A percentile compares a stretch with the other conserved stretches of the same genome.
These are phyloP conservation scores for Pseudomyrmex cubaensis DNA, from an alignment of 1,140 invertebrate species.

Conservation along the genomic window DNA sequence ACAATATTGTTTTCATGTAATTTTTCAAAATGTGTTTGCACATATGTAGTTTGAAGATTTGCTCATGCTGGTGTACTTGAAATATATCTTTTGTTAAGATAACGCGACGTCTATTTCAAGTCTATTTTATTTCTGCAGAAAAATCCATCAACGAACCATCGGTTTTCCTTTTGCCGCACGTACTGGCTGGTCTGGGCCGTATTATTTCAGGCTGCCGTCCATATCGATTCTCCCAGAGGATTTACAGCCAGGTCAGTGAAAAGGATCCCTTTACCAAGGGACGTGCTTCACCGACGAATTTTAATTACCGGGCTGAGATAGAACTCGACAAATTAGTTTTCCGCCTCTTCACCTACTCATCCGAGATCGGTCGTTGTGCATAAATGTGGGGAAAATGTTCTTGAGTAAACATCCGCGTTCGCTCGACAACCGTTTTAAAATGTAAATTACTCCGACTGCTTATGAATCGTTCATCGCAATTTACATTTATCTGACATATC, in stretches of 20 bases:
- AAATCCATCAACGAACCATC: conserved; percentile 89
- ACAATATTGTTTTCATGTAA: neutral
- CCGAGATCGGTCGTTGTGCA: conserved; percentile 18
- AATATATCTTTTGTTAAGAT: neutral
- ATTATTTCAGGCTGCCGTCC: conserved; percentile 98
- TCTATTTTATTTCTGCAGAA: conserved; percentile 72
- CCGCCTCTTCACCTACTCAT: conserved; percentile 21
- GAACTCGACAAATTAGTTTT: conserved; percentile 50
- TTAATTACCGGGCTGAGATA: conserved; percentile 47
- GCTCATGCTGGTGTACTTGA: too few relatives aligned
- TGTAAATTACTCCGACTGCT: conserved; percentile 35
- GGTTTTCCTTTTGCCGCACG: conserved; percentile 98
- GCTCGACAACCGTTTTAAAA: conserved; percentile 32
- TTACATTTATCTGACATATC: neutral
- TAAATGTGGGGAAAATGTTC: conserved; percentile 26
- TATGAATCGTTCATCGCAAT: neutral
- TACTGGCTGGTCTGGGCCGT: conserved; percentile 99
- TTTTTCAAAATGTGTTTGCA: neutral
- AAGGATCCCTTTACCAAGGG: conserved; percentile 49
- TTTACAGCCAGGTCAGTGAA: conserved; percentile 91
- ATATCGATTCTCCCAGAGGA: conserved; percentile 97
- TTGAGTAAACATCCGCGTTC: conserved; percentile 1
- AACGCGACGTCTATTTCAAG: neutral
- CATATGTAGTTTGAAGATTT: neutral
- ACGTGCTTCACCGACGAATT: conserved; percentile 25